Base-by-base conservation (phyloP, 2,888 invertebrate species). In the Coelinius sp. region DNA sequence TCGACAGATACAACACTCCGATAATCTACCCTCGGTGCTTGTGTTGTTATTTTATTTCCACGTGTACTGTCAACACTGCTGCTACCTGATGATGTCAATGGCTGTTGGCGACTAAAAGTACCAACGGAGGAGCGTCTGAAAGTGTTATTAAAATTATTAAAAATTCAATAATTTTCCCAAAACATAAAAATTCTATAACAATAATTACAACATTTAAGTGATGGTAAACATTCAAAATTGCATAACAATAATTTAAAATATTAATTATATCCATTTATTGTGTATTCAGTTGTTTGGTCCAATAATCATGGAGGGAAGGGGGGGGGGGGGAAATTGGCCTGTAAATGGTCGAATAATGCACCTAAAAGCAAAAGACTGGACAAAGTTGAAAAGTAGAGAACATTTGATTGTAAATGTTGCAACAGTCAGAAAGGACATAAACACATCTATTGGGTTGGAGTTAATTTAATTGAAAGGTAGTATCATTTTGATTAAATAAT, bases 1-100 rank as follows among this genome's bases (percentile, higher is more conserved):
- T 96, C 96, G 77, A 96, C 94, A 22, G 96, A 96, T 75, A 96
- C 96, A 95, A 96, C 95, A 85, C 95, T 96, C 85, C 95, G 93
- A 88, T 96, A 96, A 89, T 96, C 96, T 78, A 96, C 90, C 82
- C 94, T 93, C 41, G 95, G 95, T 77, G 92, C 92, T 74, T 90
- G 89, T 41, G 91, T 89, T 71, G 90, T 88, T 70, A 89, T 85
- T 84, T 89, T 89, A 71, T 92, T 90, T 67, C 91, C 90, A 74
- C 89, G 89, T 85, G 91, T 91, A 73, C 88, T 87, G 83, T 93
- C 92, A 75, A 92, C 91, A 76, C 93, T 92, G 83, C 88, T 88
- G 76, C 87, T 88, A 53, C 88, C 87, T 1, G 87, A 88, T 4
- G 88, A 88, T 14, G 85, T 88, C 35, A 87, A 75, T 6, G 90